Evolutionary conservation across 2,888 invertebrate species (phyloP).

Genomic region (Calephelis perditalis): DNA sequence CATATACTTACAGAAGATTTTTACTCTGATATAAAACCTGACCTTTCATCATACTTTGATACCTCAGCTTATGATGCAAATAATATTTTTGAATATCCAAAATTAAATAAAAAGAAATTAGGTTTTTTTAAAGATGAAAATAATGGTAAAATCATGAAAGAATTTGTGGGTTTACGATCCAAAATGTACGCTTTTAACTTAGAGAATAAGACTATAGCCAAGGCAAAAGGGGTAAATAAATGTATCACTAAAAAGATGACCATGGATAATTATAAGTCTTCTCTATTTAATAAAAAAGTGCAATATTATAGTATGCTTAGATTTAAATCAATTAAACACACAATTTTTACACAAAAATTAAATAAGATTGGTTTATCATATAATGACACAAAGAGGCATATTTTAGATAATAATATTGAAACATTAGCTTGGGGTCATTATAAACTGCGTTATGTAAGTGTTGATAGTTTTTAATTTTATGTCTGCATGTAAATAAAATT

Average conservation of each 20-base stretch:
- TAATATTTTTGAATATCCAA: conserved; percentile 26
- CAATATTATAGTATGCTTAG: no score
- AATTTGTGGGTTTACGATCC: conserved; percentile 34
- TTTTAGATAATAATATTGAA: background rate
- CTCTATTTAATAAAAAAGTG: conserved; percentile 26
- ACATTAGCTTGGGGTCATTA: no score
- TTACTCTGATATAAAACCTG: conserved; percentile 31
- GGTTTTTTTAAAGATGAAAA: conserved; percentile 37
- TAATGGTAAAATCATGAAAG: conserved; percentile 30
- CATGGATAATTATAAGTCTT: conserved; percentile 26
- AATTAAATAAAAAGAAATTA: conserved; percentile 34
- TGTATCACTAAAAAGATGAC: background rate
- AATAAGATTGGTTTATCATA: conserved; percentile 23
- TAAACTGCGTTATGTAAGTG: no score
- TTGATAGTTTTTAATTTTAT: no score
- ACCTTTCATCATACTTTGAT: conserved; percentile 16
- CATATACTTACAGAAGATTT: conserved; percentile 30
- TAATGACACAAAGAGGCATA: conserved; percentile 13
- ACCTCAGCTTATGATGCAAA: conserved; percentile 17
- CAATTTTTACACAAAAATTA: conserved; percentile 30
- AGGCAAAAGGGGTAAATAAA: conserved; percentile 32
- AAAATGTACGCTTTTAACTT: conserved; percentile 35
- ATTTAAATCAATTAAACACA: conserved; percentile 29
- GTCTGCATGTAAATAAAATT: no score
- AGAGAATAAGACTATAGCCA: conserved; percentile 26